Evolutionary conservation across 1,140 invertebrate species (phyloP), one percentile per base, ranked within the genome.

Genomic region (Penaeus indicus): DNA sequence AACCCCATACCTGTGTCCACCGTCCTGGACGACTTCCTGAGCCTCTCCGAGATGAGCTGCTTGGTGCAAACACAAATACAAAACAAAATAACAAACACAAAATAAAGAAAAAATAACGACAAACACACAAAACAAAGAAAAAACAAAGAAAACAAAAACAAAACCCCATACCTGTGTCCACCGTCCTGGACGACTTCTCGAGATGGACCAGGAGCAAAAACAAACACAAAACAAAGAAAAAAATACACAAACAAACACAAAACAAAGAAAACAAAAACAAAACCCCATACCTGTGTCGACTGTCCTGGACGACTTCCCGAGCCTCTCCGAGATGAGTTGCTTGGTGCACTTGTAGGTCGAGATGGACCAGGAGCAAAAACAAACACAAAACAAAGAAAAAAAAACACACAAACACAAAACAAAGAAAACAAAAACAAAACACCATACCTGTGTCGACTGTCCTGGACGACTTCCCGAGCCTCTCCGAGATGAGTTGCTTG

Each of bases 321-420:
- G 94, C 93, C 97, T 98, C 93, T 99, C 98, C 92, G 98, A 97
- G 93, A 99, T 96, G 72, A 98, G 94, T 93, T 99, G 98, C 91
- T 97, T 97, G 0, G 98, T 99, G 92, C 97, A 99, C 93, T 99
- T 99, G 92, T 98, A 99, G 1, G 98, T 99, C 85, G 97, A 98
- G 92, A 99, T 97, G 92, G 97, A 97, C 98, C 98, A 99, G 92
- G 97, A 99, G 94, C 32, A 32, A 0, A 32, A 32, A 32, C 32
- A 32, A 32, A 32, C 32, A 32, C 32, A 32, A 32, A 32, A 32
- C 32, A 32, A 32, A 32, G 32, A 32, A 32, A 32, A 32, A 32
- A 5, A 88, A 83, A 72, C 8, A 72, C 2, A 72, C 7, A 25
- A 22, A 32, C 64, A 7, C 32, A n/a, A 32, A 32, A 32, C 32